Conservation (phyloP, 2,888 invertebrate genomes). For the Caenorhabditis sp. region DNA sequence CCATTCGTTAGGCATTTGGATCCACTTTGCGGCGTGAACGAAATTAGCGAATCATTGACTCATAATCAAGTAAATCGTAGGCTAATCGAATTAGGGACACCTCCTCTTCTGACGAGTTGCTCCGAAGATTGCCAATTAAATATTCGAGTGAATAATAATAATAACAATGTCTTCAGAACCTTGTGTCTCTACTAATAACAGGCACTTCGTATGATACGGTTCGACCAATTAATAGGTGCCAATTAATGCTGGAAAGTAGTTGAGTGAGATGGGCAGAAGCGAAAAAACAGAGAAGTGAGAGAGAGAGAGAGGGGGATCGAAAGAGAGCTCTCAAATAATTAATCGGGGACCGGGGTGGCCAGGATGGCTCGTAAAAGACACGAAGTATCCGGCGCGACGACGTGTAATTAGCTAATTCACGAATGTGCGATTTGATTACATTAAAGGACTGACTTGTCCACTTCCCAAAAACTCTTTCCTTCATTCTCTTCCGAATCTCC, state of each 20-base stretch:
- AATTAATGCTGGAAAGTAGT: constrained; percentile 10
- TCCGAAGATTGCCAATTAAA: background rate
- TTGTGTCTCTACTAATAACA: background rate
- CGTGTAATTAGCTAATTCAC: constrained; percentile 47
- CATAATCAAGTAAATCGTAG: constrained; percentile 44
- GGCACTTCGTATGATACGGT: constrained; percentile 8
- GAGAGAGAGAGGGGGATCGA: background rate
- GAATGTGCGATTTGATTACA: constrained; percentile 11
- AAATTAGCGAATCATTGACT: constrained; percentile 51
- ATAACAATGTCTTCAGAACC: background rate
- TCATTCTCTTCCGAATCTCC: background rate
- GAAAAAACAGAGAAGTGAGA: background rate
- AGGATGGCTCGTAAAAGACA: constrained; percentile 28
- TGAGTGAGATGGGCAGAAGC: background rate
- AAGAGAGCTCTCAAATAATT: constrained; percentile 20
- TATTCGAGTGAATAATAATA: background rate
- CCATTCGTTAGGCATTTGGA: constrained; percentile 41
- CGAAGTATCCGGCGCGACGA: background rate
- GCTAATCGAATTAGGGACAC: constrained; percentile 30
- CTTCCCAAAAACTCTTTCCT: background rate
- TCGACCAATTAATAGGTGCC: constrained; percentile 16
- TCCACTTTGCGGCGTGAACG: background rate
- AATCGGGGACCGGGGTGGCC: constrained; percentile 15
- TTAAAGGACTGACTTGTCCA: constrained; percentile 1
- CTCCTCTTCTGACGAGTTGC: background rate